phyloP scores from a whole-genome alignment of 2,113 vertebrate genomes.

The Cyanistes caeruleus region DNA sequence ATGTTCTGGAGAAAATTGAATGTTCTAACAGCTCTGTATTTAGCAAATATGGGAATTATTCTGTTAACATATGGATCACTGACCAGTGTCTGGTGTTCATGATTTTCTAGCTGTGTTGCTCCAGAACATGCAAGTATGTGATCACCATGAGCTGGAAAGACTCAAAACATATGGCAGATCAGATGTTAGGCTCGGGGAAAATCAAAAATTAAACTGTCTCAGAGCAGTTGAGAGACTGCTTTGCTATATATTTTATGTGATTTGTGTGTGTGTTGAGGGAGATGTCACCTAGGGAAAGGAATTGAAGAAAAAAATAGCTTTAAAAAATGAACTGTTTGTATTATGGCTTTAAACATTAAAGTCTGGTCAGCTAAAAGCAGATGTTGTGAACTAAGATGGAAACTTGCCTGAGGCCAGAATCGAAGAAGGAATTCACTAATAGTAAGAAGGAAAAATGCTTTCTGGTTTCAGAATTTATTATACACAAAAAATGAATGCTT shows the following conservation, averaged over 20 bases:
- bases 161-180: conserved; percentile 77
- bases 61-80: conserved; percentile 45
- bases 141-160: conserved; percentile 71
- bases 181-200: conserved; percentile 75
- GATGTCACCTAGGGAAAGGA: conserved; percentile 65
- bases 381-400: conserved; percentile 70
- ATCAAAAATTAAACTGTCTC: conserved; percentile 81
- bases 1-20: conserved; percentile 10
- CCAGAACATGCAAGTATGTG: conserved; percentile 57
- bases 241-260: conserved; percentile 77
- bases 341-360: conserved; percentile 71
- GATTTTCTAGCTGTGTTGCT: conserved; percentile 60
- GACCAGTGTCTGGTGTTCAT: conserved; percentile 49
- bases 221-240: conserved; percentile 70
- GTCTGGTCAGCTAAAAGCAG: conserved; percentile 70
- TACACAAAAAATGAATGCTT: not conserved
- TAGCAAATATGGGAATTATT: conserved; percentile 21
- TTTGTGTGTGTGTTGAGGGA: conserved; percentile 68
- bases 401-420: conserved; percentile 70
- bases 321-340: conserved; percentile 73
- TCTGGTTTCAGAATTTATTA: conserved; percentile 48
- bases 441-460: conserved; percentile 51
- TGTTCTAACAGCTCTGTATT: conserved; percentile 32
- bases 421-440: conserved; percentile 53
- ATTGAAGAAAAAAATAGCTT: conserved; percentile 63